These are phyloP conservation scores for Sebastes matsubarae DNA, from an alignment of 2,797 vertebrate genomes.

Conservation along the genomic window DNA sequence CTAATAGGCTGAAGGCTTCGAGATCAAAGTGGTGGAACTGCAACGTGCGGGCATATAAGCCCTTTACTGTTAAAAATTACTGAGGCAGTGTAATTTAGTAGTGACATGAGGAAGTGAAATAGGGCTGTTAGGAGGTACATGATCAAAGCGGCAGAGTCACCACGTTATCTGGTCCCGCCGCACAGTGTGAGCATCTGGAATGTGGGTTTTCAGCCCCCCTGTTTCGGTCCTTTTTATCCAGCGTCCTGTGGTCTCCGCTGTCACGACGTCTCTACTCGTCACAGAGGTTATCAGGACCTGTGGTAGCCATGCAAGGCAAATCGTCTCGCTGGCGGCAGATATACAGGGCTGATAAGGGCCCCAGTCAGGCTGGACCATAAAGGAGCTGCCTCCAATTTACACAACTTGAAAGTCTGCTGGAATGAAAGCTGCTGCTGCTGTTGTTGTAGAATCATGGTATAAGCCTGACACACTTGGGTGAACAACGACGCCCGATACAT, in stretches of 20 bases:
- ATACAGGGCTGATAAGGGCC: conserved; percentile 45
- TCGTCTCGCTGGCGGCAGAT: conserved; percentile 47
- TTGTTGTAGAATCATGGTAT: conserved; percentile 54
- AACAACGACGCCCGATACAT: conserved; percentile 61
- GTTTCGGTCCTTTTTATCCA: conserved; percentile 50
- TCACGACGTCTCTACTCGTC: conserved; percentile 31
- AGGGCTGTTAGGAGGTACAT: conserved; percentile 35
- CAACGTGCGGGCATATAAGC: neutral
- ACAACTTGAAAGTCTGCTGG: conserved; percentile 41
- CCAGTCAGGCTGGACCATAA: conserved; percentile 11
- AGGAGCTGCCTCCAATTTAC: conserved; percentile 41
- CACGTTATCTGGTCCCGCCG: conserved; percentile 55
- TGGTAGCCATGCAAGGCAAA: conserved; percentile 46
- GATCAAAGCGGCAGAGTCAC: conserved; percentile 64
- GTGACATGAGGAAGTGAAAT: conserved; percentile 54
- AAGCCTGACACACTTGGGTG: conserved; percentile 66
- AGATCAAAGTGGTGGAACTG: conserved; percentile 49
- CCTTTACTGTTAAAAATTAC: conserved; percentile 33
- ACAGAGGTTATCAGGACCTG: conserved; percentile 63
- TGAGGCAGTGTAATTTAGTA: conserved; percentile 41
- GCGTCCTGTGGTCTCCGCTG: conserved; percentile 35
- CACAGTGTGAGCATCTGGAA: conserved; percentile 62
- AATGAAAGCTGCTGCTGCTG: conserved; percentile 34
- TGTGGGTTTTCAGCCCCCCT: conserved; percentile 6
- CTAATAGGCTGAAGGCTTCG: neutral